A percentile compares a stretch with the other conserved stretches of the same genome.
These are phyloP conservation scores for Ferdinandea cuprea DNA, from an alignment of 2,888 invertebrate species.

Conservation along the genomic window DNA sequence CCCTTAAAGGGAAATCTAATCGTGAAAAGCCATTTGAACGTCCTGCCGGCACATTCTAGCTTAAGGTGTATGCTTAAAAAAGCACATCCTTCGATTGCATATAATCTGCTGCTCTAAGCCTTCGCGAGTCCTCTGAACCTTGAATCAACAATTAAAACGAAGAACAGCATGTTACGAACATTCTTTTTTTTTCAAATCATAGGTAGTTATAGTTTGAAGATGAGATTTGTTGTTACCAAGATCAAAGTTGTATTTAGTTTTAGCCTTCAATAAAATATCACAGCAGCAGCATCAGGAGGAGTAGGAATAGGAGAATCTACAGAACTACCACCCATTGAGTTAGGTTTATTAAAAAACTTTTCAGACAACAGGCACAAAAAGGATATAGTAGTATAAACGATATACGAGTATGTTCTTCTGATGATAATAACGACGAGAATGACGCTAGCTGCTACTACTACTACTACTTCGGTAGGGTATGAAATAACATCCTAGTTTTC, in stretches of 20 bases:
- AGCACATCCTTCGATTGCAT: no score
- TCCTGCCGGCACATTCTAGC: no score
- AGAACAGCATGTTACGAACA: no score
- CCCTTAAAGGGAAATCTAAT: no score
- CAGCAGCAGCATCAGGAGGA: conserved; percentile 19
- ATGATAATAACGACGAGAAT: conserved; percentile 37
- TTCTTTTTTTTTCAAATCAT: neutral
- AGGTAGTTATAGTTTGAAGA: conserved; percentile 1
- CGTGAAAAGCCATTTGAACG: no score
- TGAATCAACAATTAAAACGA: no score
- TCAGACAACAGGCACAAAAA: conserved; percentile 56
- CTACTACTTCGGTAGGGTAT: conserved; percentile 11
- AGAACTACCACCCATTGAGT: conserved; percentile 59
- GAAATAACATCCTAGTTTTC: conserved; percentile 66
- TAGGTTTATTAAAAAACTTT: conserved; percentile 71
- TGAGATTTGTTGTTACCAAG: neutral
- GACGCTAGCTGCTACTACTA: neutral
- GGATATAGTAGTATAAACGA: conserved; percentile 47
- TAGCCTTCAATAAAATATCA: conserved; percentile 59
- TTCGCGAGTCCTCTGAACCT: no score
- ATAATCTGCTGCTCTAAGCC: no score
- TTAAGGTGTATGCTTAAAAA: no score
- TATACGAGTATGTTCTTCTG: conserved; percentile 16
- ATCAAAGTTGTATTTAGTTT: conserved; percentile 13
- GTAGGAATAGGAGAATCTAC: no score